Evolutionary conservation across 2,888 invertebrate genomes (phyloP), one percentile per base, ranked within the genome.

Genomic region (Dinocampus coccinellae): DNA sequence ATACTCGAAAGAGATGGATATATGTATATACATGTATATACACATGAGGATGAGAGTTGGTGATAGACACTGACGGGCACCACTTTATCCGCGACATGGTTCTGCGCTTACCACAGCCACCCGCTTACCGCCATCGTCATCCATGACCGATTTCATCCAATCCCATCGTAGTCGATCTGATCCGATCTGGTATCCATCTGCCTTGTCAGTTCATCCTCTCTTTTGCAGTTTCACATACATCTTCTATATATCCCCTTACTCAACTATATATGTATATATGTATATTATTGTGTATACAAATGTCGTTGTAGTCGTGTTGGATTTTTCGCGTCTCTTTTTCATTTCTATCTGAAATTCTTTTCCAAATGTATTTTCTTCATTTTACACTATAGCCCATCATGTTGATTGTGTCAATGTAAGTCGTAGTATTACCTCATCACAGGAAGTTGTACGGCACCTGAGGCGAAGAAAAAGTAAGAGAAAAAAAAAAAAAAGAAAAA

Each of bases 41-140:
- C 73, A 74, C 71, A 76, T 60, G 67, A 57, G 67, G 67, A 73
- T 58, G 67, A 69, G 67, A 70, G 71, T 65, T 73, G 78, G 75
- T 84, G 85, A 85, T 83, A 83, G 85, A 83, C 85, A 85, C 82
- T 85, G 85, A 85, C 82, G 82, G 81, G 84, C 80, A 82, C 80
- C 83, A 84, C 85, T 85, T 86, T 85, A 86, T 86, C 83, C 82
- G 80, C 84, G 82, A 86, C 85, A 86, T 80, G 85, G 80, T 85
- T 86, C 85, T 85, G 83, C 85, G 85, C 85, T 86, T 85, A 86
- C 85, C 84, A 75, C 81, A 84, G 81, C 82, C 83, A 81, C 81
- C 79, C 83, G 80, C 78, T 84, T 82, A 81, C 82, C 81, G 76
- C 79, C 76, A 76, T 77, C 79, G 77, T 77, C 76, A 78, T 79